A percentile compares a stretch with the other conserved stretches of the same genome.
These are phyloP conservation scores for Euthynnus affinis DNA, from an alignment of 2,797 vertebrate genomes.

Conservation along the genomic window DNA sequence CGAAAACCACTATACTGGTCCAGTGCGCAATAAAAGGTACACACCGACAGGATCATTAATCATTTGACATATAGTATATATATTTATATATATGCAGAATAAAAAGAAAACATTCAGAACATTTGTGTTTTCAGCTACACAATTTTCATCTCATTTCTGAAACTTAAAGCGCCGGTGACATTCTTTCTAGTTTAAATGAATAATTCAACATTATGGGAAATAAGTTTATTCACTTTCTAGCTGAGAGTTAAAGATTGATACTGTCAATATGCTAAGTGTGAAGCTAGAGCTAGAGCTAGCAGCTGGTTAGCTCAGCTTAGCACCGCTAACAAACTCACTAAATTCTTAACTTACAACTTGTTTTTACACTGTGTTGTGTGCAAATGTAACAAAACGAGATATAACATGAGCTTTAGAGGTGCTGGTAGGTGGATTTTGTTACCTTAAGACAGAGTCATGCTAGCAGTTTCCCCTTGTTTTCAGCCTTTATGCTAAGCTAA, in stretches of 20 bases:
- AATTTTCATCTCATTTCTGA: constrained; percentile 40
- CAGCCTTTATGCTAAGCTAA: not conserved
- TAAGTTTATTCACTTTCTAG: not conserved
- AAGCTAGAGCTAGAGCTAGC: not conserved
- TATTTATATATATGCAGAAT: constrained; percentile 22
- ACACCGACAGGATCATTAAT: constrained; percentile 34
- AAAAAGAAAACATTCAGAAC: constrained; percentile 36
- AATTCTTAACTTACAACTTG: not conserved
- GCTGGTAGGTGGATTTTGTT: not conserved
- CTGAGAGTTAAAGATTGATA: not conserved
- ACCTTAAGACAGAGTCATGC: too few species aligned
- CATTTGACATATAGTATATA: constrained; percentile 8
- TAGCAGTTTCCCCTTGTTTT: too few species aligned
- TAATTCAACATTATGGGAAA: constrained; percentile 8
- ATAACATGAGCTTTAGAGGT: not conserved
- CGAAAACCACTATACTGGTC: constrained; percentile 21
- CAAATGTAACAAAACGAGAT: not conserved
- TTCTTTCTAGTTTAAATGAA: constrained; percentile 41
- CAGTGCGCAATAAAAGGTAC: constrained; percentile 22
- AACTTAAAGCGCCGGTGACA: constrained; percentile 51
- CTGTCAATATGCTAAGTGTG: not conserved
- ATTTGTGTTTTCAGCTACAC: constrained; percentile 46
- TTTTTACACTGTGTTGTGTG: not conserved
- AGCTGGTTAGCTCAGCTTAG: constrained; percentile 14
- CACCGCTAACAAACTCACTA: not conserved